Percentiles rank a stretch among this genome's conserved stretches.
Conservation (phyloP, 2,797 vertebrate genomes). For the Myoxocephalus aenaeus region DNA sequence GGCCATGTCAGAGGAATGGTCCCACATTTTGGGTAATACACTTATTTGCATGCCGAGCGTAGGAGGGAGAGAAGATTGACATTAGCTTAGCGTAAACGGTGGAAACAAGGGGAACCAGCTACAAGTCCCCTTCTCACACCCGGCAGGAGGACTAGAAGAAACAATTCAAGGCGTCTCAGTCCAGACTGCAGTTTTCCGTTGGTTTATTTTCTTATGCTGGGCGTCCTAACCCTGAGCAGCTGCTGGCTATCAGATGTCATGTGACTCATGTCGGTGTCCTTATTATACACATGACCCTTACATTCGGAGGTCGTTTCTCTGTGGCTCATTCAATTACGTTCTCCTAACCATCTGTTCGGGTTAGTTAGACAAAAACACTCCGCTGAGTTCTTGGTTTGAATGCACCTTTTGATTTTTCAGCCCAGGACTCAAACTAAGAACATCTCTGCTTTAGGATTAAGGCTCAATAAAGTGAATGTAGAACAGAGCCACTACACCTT, state of each 20-base stretch:
- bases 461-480: not conserved
- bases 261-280: constrained; percentile 39
- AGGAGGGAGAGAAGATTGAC: not conserved
- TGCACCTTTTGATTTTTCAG: not conserved
- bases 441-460: not conserved
- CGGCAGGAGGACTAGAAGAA: not conserved
- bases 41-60: not conserved
- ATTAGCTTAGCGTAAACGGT: not conserved
- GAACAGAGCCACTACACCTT: not conserved
- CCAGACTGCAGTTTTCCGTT: constrained; percentile 32
- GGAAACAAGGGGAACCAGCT: not conserved
- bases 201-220: constrained; percentile 45
- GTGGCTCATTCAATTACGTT: constrained; percentile 62
- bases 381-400: constrained; percentile 3
- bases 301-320: constrained; percentile 54
- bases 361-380: constrained; percentile 1
- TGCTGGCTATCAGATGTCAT: constrained; percentile 65
- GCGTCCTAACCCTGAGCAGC: constrained; percentile 53
- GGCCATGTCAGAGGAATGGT: not conserved
- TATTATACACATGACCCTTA: constrained; percentile 33
- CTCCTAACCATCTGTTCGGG: constrained; percentile 56
- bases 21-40: not conserved
- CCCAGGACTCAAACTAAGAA: constrained; percentile 11
- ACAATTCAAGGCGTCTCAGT: constrained; percentile 3
- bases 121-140: not conserved